Base-by-base conservation (phyloP, 2,888 invertebrate species). In the Drosophila recens region DNA sequence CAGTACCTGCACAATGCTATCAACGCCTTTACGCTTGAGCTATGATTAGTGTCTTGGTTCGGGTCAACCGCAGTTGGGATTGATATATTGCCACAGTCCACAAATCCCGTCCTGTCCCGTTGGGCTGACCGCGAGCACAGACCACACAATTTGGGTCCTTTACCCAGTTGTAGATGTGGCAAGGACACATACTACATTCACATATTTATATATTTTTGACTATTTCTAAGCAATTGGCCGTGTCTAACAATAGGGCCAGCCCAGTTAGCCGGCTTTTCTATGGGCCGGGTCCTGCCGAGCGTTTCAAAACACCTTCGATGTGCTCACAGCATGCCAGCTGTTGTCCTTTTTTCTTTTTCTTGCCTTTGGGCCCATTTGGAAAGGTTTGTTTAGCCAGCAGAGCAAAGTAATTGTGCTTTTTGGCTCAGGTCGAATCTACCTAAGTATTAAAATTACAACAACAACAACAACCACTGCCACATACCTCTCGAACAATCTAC, bases 21-120 rank as follows among this genome's bases (percentile, higher is more conserved):
- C 88, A 84, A 87, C 83, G 83, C 86, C 88, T 87, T 67, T 72
- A 79, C 86, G 83, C 83, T 75, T 84, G 72, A 85, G 83, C 88
- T 75, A 85, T 87, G 83, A 84, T 84, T 87, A 84, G 88, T 82
- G 88, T 72, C 85, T 66, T 75, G 76, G 80, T 67, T 80, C 45
- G 83, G 78, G 79, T 84, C 82, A 85, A 83, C 83, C 83, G 74
- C 83, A 83, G 85, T 87, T 68, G 63, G 80, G 59, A 79, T 83
- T 83, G 83, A 83, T 83, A 76, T 85, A 87, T 82, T 49, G 76
- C 77, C 72, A 51, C 53, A 62, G 58, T 42, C 23, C 23, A 27
- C 6, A 23, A 34, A 34, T 38, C 4, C 15, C 9, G 17, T 40
- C 40, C 33, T 15, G 27, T 46, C 27, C 61, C 52, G 61, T 66